Percentiles rank a stretch among this genome's conserved stretches.
phyloP scores from a whole-genome alignment of 1,140 invertebrate genomes.

The Drosophila sp. region DNA sequence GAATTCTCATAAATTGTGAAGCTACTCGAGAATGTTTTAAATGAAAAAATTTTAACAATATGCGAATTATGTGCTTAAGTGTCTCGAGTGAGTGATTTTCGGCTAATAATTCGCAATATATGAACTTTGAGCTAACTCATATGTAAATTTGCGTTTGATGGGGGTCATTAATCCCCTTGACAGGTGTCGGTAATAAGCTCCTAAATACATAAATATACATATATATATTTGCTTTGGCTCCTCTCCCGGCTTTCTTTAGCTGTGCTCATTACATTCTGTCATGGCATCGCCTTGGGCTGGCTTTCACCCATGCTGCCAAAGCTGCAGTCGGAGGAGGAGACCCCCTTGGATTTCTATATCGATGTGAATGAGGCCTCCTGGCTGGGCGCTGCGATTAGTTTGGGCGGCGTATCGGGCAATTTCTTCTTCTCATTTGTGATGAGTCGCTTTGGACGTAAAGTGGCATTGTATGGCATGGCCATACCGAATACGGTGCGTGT shows the following conservation, averaged over 20 bases:
- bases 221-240: not conserved
- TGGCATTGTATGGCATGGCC: constrained; percentile 62
- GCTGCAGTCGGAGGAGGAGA: constrained; percentile 64
- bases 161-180: not conserved
- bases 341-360: constrained; percentile 70
- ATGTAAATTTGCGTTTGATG: not conserved
- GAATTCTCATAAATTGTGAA: not conserved
- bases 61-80: not conserved
- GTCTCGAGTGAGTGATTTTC: too few relatives aligned
- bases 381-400: constrained; percentile 70
- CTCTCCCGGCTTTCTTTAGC: constrained; percentile 49
- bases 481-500: constrained; percentile 73
- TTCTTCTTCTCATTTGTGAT: constrained; percentile 74
- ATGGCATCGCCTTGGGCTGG: constrained; percentile 84
- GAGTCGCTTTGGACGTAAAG: constrained; percentile 81
- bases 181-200: not conserved
- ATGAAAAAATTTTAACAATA: not conserved
- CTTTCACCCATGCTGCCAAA: constrained; percentile 82
- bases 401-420: constrained; percentile 76
- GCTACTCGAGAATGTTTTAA: not conserved
- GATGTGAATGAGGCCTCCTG: constrained; percentile 74
- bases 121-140: not conserved
- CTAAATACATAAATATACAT: not conserved
- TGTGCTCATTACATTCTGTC: constrained; percentile 82
- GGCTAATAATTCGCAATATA: not conserved